phyloP scores from a whole-genome alignment of 2,888 invertebrate species.

The Parnassius mnemosyne region DNA sequence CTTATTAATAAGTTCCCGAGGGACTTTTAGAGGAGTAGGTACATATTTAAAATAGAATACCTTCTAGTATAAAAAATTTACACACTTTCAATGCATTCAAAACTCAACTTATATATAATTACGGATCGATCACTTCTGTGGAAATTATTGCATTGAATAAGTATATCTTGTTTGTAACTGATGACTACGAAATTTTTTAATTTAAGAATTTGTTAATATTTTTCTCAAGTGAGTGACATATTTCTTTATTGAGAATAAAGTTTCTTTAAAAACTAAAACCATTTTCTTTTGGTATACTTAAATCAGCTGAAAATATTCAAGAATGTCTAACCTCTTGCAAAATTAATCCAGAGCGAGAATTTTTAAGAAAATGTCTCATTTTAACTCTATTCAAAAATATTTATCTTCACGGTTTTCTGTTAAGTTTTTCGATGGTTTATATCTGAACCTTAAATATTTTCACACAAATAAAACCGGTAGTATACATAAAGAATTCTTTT shows the following conservation, averaged over 20 bases:
- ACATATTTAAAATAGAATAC: no score
- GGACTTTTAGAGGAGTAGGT: constrained; percentile 36
- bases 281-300: constrained; percentile 68
- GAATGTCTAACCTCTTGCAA: constrained; percentile 64
- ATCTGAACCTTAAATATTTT: constrained; percentile 54
- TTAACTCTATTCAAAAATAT: constrained; percentile 63
- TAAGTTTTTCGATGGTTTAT: constrained; percentile 54
- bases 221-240: no score
- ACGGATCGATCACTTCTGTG: no score
- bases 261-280: no score
- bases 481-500: constrained; percentile 65
- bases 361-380: constrained; percentile 65
- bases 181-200: no score
- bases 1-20: constrained; percentile 67
- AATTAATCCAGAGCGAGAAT: constrained; percentile 54
- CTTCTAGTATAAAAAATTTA: no score
- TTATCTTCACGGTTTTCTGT: constrained; percentile 52
- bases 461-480: constrained; percentile 66
- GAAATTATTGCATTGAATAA: no score
- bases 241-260: no score
- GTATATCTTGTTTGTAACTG: no score
- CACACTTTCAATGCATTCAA: no score
- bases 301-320: constrained; percentile 62
- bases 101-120: no score
- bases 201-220: no score